These are phyloP conservation scores for Australoheros scitulus DNA, from an alignment of 2,113 vertebrate genomes.

Conservation along the genomic window DNA sequence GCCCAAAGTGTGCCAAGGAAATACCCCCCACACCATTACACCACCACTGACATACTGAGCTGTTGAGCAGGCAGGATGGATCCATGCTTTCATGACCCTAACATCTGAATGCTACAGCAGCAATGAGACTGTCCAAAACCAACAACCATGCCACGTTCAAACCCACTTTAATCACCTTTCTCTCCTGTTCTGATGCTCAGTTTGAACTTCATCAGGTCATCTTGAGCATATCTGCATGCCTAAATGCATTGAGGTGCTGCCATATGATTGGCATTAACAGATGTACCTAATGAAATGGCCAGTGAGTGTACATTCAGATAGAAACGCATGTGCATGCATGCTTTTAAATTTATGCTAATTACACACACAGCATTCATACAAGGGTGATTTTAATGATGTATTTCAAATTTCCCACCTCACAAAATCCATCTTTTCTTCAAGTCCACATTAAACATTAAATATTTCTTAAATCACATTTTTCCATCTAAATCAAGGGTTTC, in stretches of 20 bases:
- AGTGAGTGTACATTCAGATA: background rate
- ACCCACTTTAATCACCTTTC: background rate
- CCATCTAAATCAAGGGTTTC: background rate
- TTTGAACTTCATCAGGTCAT: background rate
- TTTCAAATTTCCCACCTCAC: too few species aligned
- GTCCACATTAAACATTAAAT: too few species aligned
- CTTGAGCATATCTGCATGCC: background rate
- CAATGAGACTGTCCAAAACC: background rate
- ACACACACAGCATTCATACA: background rate
- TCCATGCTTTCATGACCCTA: background rate
- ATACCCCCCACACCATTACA: background rate
- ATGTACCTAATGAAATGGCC: background rate
- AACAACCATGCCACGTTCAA: background rate
- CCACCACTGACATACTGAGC: too few species aligned
- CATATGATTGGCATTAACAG: background rate
- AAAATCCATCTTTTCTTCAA: too few species aligned
- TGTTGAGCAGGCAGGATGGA: too few species aligned
- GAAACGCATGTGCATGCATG: background rate
- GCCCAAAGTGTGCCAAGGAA: background rate
- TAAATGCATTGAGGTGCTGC: background rate
- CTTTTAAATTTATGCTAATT: background rate
- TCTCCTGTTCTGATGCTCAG: accelerated
- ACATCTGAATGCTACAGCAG: background rate
- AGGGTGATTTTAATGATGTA: too few species aligned
- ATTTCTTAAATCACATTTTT: too few species aligned